Conservation (phyloP, 1,140 invertebrate species). For the Aradophagus sp. region DNA sequence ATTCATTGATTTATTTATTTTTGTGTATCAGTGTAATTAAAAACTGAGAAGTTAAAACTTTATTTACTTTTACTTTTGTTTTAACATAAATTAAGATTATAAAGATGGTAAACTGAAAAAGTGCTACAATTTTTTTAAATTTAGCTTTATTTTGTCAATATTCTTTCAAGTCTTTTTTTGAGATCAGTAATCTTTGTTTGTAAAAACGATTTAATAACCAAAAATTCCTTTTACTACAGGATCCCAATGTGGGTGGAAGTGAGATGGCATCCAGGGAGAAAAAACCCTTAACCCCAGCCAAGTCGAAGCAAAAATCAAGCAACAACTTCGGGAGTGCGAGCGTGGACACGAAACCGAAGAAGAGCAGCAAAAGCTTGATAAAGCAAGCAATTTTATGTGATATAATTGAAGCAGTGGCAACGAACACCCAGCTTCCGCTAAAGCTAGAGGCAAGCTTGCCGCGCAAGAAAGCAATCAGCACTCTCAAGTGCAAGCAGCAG, state of each 20-base stretch:
- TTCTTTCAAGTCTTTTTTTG: too few relatives aligned
- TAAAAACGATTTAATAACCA: too few relatives aligned
- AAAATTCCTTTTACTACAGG: slow-evolving; percentile 58
- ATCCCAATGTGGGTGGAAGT: slow-evolving; percentile 76
- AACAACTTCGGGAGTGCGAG: slow-evolving; percentile 65
- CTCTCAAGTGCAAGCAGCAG: slow-evolving; percentile 66
- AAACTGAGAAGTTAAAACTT: too few relatives aligned
- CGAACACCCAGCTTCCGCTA: slow-evolving; percentile 65
- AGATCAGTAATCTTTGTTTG: too few relatives aligned
- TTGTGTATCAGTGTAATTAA: too few relatives aligned
- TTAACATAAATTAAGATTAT: background rate
- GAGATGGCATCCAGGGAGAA: slow-evolving; percentile 77
- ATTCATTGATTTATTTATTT: too few relatives aligned
- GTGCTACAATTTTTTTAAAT: background rate
- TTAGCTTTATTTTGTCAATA: too few relatives aligned
- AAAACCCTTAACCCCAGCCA: slow-evolving; percentile 74
- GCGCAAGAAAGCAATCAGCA: slow-evolving; percentile 67
- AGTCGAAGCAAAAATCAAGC: slow-evolving; percentile 73
- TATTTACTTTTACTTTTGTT: too few relatives aligned
- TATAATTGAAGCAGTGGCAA: slow-evolving; percentile 63
- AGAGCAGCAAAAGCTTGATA: slow-evolving; percentile 62
- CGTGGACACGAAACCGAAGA: slow-evolving; percentile 64
- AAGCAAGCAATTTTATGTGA: slow-evolving; percentile 59
- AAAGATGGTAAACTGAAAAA: background rate
- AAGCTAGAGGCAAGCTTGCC: slow-evolving; percentile 70